A percentile compares a stretch with the other conserved stretches of the same genome.
Evolutionary conservation across 2,888 invertebrate species (phyloP).

Genomic region (Orchestes rusci): DNA sequence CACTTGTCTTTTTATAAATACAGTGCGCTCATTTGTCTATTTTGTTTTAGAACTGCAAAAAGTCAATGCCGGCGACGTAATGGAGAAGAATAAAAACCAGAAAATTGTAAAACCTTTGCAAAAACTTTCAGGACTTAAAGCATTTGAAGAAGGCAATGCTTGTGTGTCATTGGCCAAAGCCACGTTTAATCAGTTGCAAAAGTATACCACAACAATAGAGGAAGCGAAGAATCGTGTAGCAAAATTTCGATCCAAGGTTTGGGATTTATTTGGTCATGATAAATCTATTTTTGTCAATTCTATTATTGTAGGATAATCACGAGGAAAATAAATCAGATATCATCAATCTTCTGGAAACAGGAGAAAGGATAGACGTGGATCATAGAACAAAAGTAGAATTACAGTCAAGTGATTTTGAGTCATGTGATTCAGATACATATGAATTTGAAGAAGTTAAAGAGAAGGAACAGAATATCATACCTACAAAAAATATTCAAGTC

Average conservation of each 20-base stretch:
- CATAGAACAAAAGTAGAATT: slow-evolving; percentile 29
- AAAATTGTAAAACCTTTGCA: too few relatives aligned
- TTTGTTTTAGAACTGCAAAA: too few relatives aligned
- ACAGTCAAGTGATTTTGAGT: slow-evolving; percentile 38
- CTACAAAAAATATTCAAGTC: slow-evolving; percentile 68
- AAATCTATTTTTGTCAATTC: too few relatives aligned
- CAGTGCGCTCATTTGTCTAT: too few relatives aligned
- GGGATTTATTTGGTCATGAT: too few relatives aligned
- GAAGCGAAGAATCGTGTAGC: slow-evolving; percentile 52
- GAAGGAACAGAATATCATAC: slow-evolving; percentile 42
- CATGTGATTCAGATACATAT: slow-evolving; percentile 57
- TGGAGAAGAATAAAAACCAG: too few relatives aligned
- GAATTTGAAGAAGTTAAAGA: slow-evolving; percentile 72
- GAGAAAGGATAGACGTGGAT: slow-evolving; percentile 49
- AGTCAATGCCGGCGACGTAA: too few relatives aligned
- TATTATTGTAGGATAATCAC: too few relatives aligned
- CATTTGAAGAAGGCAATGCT: too few relatives aligned
- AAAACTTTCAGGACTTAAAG: too few relatives aligned
- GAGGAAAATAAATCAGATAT: slow-evolving; percentile 47
- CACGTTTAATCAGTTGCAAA: slow-evolving; percentile 52
- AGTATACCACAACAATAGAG: slow-evolving; percentile 54
- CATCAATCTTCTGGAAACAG: slow-evolving; percentile 57
- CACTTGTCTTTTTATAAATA: too few relatives aligned
- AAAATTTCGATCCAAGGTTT: slow-evolving; percentile 44
- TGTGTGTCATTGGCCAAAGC: too few relatives aligned